Evolutionary conservation across 1,140 invertebrate species (phyloP).

Genomic region (Mya arenaria): DNA sequence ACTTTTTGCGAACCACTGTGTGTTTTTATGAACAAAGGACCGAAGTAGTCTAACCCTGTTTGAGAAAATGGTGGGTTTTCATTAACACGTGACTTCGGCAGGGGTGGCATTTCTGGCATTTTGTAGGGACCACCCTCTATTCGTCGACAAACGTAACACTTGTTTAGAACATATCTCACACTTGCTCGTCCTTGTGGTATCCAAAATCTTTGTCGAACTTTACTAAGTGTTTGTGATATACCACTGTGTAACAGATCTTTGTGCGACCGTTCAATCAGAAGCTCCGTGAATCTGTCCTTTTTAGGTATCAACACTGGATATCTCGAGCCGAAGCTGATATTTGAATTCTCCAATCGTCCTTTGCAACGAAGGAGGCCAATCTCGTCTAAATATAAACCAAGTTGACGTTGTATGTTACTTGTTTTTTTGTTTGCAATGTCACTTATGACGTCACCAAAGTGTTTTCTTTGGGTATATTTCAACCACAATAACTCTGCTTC

Average conservation of each 20-base stretch:
- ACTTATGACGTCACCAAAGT: not conserved
- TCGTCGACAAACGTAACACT: conserved; percentile 3
- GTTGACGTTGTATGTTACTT: not conserved
- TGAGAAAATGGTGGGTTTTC: not conserved
- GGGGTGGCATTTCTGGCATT: conserved; percentile 8
- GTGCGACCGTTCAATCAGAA: conserved; percentile 17
- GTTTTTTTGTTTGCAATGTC: not conserved
- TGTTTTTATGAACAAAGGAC: conserved; percentile 1
- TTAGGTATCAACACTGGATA: not conserved
- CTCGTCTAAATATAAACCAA: not conserved
- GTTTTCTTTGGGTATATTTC: too few relatives aligned
- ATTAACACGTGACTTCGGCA: conserved; percentile 3
- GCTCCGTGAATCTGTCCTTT: conserved; percentile 3
- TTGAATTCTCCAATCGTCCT: not conserved
- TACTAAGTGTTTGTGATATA: conserved; percentile 21
- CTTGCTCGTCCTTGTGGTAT: conserved; percentile 35
- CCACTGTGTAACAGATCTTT: conserved; percentile 16
- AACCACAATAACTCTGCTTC: too few relatives aligned
- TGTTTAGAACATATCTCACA: conserved; percentile 1
- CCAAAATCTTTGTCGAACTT: conserved; percentile 26
- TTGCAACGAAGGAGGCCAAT: not conserved
- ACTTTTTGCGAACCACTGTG: not conserved
- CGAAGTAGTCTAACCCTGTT: conserved; percentile 23
- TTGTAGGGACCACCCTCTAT: conserved; percentile 23
- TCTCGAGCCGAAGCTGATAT: not conserved